Base-by-base conservation (phyloP, 2,888 invertebrate species). In the Catocala fraxini region DNA sequence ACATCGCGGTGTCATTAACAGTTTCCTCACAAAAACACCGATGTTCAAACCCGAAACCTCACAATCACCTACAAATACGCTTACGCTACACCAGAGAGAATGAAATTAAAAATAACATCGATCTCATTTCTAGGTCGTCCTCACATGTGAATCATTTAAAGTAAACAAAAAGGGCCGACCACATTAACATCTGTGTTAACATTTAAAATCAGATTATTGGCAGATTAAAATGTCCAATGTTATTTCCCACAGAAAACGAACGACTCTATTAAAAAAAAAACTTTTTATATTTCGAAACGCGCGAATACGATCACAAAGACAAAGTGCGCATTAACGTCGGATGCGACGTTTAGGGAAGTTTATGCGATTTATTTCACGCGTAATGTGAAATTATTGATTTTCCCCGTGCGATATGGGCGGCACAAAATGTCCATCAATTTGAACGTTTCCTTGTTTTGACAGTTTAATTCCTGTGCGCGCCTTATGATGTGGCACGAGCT, bases 391-490 rank as follows among this genome's bases (percentile, higher is more conserved):
- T 62, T 64, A 75, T 65, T 63, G 64, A 54, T 64, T 57, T 63
- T 63, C 54, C n/a, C 12, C 35, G 35, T 25, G 49, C 54, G 60
- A 66, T 70, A 59, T 58, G 57, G 59, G 59, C 48, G 61, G 55
- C 59, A 56, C 65, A 63, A 68, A 74, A 68, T 61, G 69, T 75
- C 70, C 66, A 67, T 76, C 68, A 64, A 58, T 59, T 65, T 72
- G 34, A 71, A 75, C 71, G 67, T 83, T 83, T 82, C 80, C 78
- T 72, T 80, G 75, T 81, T 81, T 83, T 80, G 83, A 80, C 80
- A 77, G 79, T 65, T 80, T 71, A 72, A 75, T 79, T 80, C 79
- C 68, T 73, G 66, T 49, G 54, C 49, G 39, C 7, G 48, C 41
- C 34, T 12, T 15, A 61, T 48, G 43, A 34, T 7, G 25, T 46